Evolutionary conservation across 2,888 invertebrate genomes (phyloP).

Genomic region (Cotesia congregata): DNA sequence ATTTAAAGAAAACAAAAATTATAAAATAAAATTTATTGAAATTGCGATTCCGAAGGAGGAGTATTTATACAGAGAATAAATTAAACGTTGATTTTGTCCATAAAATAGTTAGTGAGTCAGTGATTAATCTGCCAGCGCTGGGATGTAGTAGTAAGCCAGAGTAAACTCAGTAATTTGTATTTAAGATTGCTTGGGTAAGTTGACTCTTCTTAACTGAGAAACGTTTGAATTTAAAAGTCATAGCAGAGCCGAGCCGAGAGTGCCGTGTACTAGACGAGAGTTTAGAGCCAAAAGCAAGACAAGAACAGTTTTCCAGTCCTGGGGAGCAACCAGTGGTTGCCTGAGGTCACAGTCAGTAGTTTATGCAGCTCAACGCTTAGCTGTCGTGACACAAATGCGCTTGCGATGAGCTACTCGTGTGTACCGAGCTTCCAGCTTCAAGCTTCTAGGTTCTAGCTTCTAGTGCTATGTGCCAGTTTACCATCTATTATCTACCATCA

Average conservation of each 20-base stretch:
- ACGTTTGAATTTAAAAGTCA: slow-evolving; percentile 36
- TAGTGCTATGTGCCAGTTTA: background rate
- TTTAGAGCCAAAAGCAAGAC: background rate
- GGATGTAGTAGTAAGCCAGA: background rate
- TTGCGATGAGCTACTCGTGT: slow-evolving; percentile 18
- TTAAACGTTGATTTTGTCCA: slow-evolving; percentile 8
- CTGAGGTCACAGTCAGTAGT: slow-evolving; percentile 40
- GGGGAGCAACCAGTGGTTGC: slow-evolving; percentile 47
- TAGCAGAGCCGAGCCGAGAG: slow-evolving; percentile 8
- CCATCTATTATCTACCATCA: background rate
- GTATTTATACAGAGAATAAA: slow-evolving; percentile 2
- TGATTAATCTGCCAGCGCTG: slow-evolving; percentile 36
- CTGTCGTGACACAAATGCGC: slow-evolving; percentile 26
- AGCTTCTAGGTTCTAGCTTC: background rate
- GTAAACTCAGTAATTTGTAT: slow-evolving; percentile 39
- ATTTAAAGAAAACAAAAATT: background rate
- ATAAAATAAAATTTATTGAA: background rate
- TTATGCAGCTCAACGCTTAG: slow-evolving; percentile 37
- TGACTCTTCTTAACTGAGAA: slow-evolving; percentile 31
- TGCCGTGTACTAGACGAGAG: slow-evolving; percentile 1
- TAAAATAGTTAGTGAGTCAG: slow-evolving; percentile 3
- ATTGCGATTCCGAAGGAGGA: background rate
- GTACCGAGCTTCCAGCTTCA: slow-evolving; percentile 1
- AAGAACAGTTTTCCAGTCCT: slow-evolving; percentile 6
- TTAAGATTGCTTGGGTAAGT: slow-evolving; percentile 41